phyloP scores from a whole-genome alignment of 2,797 vertebrate species.

The Xiphorhynchus erythropygius region DNA sequence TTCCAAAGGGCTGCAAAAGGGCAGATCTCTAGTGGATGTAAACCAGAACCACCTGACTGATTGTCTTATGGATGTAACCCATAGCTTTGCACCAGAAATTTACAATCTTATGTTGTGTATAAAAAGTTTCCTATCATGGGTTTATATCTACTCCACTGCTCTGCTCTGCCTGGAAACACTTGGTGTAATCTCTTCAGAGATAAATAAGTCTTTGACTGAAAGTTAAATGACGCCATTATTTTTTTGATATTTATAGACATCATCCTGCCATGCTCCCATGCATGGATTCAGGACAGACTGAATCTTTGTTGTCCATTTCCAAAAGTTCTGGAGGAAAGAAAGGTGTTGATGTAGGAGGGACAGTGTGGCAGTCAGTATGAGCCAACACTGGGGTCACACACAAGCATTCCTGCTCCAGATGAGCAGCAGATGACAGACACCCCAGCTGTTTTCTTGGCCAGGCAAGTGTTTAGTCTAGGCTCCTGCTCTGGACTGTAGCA shows the following conservation, averaged over 20 bases:
- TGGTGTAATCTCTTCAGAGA: conserved; percentile 15
- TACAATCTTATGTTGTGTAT: not conserved
- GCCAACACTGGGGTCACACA: not conserved
- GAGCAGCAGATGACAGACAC: not conserved
- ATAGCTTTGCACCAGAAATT: not conserved
- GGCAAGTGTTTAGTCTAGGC: not conserved
- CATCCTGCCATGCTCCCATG: not conserved
- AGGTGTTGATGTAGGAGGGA: not conserved
- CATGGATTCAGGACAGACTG: not conserved
- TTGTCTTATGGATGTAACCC: not conserved
- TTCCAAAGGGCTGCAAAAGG: not conserved
- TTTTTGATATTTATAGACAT: conserved; percentile 26
- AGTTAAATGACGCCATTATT: conserved; percentile 8
- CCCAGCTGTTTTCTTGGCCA: not conserved
- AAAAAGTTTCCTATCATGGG: conserved; percentile 1
- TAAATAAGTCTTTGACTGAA: conserved; percentile 45
- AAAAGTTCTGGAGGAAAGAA: not conserved
- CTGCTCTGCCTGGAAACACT: conserved; percentile 12
- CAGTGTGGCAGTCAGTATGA: not conserved
- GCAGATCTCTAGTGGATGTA: not conserved
- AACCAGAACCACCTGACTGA: not conserved
- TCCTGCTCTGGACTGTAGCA: fast-evolving
- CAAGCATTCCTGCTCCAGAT: not conserved
- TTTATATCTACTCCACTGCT: not conserved
- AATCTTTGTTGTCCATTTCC: not conserved